A percentile compares a stretch with the other conserved stretches of the same genome.
Conservation (phyloP, 2,113 vertebrate species). For the Stegostoma tigrinum region DNA sequence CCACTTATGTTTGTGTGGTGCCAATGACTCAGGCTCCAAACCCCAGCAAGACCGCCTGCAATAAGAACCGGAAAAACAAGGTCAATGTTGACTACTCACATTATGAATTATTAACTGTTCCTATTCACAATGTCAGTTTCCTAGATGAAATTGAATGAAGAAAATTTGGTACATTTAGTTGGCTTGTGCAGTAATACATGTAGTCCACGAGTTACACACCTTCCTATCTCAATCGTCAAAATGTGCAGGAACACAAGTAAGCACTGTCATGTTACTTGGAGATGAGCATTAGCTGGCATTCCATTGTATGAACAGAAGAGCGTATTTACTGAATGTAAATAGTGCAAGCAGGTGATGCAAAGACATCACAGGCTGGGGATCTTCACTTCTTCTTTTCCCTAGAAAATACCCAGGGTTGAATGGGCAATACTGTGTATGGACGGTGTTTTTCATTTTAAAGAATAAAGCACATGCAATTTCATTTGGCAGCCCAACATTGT, state of each 20-base stretch:
- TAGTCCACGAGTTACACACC: neutral
- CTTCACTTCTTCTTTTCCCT: constrained; percentile 19
- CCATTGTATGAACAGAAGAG: neutral
- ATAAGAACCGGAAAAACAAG: constrained; percentile 22
- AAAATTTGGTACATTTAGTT: neutral
- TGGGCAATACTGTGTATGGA: neutral
- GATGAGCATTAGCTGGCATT: neutral
- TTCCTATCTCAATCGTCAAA: neutral
- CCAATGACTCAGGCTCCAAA: constrained; percentile 39
- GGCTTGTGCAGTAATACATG: neutral
- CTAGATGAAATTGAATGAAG: neutral
- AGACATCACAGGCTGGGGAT: constrained; percentile 39
- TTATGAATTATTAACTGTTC: neutral
- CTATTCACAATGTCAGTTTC: neutral
- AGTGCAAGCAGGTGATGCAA: constrained; percentile 33
- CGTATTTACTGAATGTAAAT: neutral
- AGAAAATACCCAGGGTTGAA: neutral
- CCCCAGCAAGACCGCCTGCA: constrained; percentile 35
- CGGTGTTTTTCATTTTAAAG: neutral
- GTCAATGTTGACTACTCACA: constrained; percentile 44
- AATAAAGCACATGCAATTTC: neutral
- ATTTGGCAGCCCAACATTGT: no score
- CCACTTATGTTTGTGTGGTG: constrained; percentile 50
- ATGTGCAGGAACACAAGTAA: neutral
- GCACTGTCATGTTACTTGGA: neutral